Evolutionary conservation across 1,140 invertebrate genomes (phyloP).

Genomic region (Zelostemma sp.): DNA sequence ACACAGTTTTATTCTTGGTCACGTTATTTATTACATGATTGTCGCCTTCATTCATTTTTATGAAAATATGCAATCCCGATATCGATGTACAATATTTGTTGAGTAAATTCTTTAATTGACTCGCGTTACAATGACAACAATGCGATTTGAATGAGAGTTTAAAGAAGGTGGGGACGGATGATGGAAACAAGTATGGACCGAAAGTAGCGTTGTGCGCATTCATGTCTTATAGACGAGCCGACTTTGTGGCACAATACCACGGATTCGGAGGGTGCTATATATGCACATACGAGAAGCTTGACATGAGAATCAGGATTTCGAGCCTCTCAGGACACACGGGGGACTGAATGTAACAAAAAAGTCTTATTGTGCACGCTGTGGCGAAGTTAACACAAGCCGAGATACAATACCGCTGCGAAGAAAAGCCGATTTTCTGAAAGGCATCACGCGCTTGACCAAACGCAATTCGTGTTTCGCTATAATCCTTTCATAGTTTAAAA

Average conservation of each 20-base stretch:
- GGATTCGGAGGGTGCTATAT: conserved; percentile 2
- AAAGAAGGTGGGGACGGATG: neutral
- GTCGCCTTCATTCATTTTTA: neutral
- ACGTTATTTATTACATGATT: too few relatives aligned
- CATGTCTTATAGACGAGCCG: neutral
- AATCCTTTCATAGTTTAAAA: neutral
- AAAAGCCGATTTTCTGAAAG: conserved; percentile 38
- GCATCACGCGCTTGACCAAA: conserved; percentile 3
- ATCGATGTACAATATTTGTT: too few relatives aligned
- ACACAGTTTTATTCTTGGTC: too few relatives aligned
- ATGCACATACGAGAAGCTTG: conserved; percentile 7
- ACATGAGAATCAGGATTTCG: conserved; percentile 41
- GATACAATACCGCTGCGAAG: conserved; percentile 41
- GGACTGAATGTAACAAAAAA: conserved; percentile 40
- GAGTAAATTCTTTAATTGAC: too few relatives aligned
- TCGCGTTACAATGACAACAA: too few relatives aligned
- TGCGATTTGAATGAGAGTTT: neutral
- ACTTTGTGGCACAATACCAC: neutral
- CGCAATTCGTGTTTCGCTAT: neutral
- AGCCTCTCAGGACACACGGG: conserved; percentile 19
- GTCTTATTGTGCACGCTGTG: conserved; percentile 13
- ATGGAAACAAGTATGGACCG: conserved; percentile 4
- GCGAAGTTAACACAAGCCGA: conserved; percentile 34
- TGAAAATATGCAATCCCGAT: neutral
- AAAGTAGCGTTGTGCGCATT: neutral